Base-by-base conservation (phyloP, 2,113 vertebrate genomes). In the Aspiorhynchus laticeps region DNA sequence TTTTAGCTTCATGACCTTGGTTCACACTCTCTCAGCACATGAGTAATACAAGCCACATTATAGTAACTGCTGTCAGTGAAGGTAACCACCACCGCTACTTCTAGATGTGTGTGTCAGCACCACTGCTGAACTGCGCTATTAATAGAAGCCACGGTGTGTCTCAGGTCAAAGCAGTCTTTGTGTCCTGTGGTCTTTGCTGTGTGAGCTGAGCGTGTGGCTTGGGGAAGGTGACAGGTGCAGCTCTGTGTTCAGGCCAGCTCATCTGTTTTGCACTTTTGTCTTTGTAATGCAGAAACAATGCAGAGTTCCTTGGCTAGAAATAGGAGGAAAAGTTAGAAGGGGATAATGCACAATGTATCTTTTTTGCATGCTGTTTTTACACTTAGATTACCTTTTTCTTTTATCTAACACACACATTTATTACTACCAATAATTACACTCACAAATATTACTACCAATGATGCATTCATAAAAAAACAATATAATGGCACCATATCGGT, bases 31-130 rank as follows among this genome's bases (percentile, higher is more conserved):
- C 28, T 84, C 67, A 56, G 82, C 69, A 41, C 6, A 56, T 21
- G 78, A 74, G 78, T 80, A 80, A 81, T 69, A 81, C 51, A 80
- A 81, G 85, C 67, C 76, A 86, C 43, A 86, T 80, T 80, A 86
- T 31, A 59, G 77, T 80, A 74, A 61, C 65, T 63, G 67, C 78
- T 86, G 67, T 59, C 78, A 75, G 85, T 86, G 67, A 75, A 86
- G 85, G 79, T 61, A 86, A 86, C 53, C 85, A 86, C 69, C 85
- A 82, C 65, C 31, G n/a, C 38, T 73, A 56, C 85, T 74, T 84
- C 48, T 59, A 84, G 65, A 84, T 56, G 21, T 74, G 65, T 84
- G 82, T 84, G 83, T 84, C 83, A 74, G 83, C 67, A 81, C 17
- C 48, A 51, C 51, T 31, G 48, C 77, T 36, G 24, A 48, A 43